Evolutionary conservation across 1,140 invertebrate species (phyloP), one percentile per base, ranked within the genome.

Genomic region (Oryctes rhinoceros): DNA sequence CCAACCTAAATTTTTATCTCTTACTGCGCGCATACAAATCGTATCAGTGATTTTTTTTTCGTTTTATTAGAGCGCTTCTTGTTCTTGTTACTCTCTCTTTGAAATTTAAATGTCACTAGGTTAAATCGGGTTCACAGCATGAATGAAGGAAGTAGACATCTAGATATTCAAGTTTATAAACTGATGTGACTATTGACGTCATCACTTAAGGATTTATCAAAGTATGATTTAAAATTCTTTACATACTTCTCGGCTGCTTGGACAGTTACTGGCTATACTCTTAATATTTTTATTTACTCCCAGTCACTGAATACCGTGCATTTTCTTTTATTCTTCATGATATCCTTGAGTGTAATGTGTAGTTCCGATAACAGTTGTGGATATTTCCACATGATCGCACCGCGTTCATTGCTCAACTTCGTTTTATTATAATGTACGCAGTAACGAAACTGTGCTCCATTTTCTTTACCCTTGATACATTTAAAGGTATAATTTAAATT

Each of bases 151-250:
- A 84, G 82, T 20, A 84, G 79, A 82, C 82, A 84, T 78, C 81
- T 81, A 18, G 59, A 79, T 13, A 84, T 80, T 20, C 83, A 76
- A 11, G 81, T 83, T 35, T 77, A 3, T 10, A 81, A 71, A 15
- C 35, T 67, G 7, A 76, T 74, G 71, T 62, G 9, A 48, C 71
- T 10, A 39, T 81, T 74, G 5, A 65, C 74, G 15, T 77, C 39
- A 78, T 83, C 78, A 39, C 71, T 20, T 76, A 80, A 7, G 59
- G 83, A 83, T 65, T 81, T 83, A 53, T 86, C 85, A n/a, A 88
- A 81, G 7, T 77, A 81, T 75, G 13, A 81, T 81, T 87, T 88
- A 37, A 87, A 84, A 20, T 79, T 81, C 9, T 62, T 78, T n/a
- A 82, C 81, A 30, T 30, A 30, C 24, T 30, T 30, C 24, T 30